Percentiles rank a stretch among this genome's conserved stretches.
phyloP scores from a whole-genome alignment of 2,113 vertebrate genomes.

The Menura novaehollandiae region DNA sequence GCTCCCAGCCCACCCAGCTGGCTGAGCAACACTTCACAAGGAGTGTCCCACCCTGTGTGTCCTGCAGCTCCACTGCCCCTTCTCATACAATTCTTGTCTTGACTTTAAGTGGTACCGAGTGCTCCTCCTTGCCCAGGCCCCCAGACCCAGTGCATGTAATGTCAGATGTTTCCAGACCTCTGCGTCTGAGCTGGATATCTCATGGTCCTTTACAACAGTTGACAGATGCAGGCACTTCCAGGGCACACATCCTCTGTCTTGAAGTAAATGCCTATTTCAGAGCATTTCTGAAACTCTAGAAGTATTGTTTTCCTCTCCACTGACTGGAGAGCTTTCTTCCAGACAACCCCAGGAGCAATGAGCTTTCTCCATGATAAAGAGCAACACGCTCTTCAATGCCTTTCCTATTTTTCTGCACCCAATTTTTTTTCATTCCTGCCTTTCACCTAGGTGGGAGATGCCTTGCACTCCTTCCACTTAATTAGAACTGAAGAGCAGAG shows the following conservation, averaged over 20 bases:
- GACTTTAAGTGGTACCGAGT: neutral
- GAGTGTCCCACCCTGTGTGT: fast-evolving
- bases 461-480: neutral
- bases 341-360: fast-evolving
- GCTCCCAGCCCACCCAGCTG: neutral
- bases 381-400: neutral
- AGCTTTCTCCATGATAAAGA: neutral
- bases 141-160: no score
- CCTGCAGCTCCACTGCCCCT: neutral
- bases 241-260: neutral
- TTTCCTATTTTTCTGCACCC: neutral
- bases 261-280: neutral
- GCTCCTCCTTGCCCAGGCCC: neutral
- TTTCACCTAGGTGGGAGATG: neutral
- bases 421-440: neutral
- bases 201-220: neutral
- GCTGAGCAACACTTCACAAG: neutral
- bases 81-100: neutral
- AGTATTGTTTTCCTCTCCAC: neutral
- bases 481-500: neutral
- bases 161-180: neutral
- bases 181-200: neutral
- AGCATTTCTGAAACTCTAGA: neutral
- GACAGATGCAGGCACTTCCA: neutral
- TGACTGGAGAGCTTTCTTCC: neutral